These are phyloP conservation scores for Dasyornis broadbenti DNA, from an alignment of 2,113 vertebrate species.

Conservation along the genomic window DNA sequence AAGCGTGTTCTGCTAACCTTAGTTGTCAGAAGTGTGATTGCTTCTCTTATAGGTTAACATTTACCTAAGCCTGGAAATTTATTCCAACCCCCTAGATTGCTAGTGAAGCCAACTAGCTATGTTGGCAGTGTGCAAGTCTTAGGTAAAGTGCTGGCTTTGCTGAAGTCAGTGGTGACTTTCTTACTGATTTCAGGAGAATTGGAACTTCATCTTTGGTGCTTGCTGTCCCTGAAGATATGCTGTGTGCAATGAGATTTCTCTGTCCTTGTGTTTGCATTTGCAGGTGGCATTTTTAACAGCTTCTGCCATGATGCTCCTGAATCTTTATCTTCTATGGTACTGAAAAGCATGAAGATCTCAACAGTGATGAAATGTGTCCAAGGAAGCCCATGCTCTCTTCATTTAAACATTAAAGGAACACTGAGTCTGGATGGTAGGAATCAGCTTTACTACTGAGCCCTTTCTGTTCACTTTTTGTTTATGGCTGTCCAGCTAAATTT, in stretches of 20 bases:
- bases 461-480: neutral
- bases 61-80: neutral
- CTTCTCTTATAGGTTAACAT: neutral
- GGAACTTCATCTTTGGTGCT: neutral
- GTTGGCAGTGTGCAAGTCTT: neutral
- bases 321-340: constrained; percentile 39
- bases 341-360: constrained; percentile 76
- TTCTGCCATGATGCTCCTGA: constrained; percentile 62
- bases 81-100: neutral
- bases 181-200: neutral
- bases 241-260: neutral
- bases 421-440: constrained; percentile 75
- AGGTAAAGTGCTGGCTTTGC: neutral
- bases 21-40: neutral
- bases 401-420: constrained; percentile 67
- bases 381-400: constrained; percentile 72
- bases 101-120: neutral
- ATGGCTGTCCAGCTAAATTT: neutral
- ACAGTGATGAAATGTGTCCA: constrained; percentile 79
- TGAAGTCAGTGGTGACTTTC: neutral
- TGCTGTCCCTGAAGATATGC: neutral
- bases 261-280: neutral
- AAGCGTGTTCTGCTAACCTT: neutral
- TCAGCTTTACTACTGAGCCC: neutral
- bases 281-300: constrained; percentile 55